Conservation (phyloP, 1,140 invertebrate species). For the Aleiodes sp. region DNA sequence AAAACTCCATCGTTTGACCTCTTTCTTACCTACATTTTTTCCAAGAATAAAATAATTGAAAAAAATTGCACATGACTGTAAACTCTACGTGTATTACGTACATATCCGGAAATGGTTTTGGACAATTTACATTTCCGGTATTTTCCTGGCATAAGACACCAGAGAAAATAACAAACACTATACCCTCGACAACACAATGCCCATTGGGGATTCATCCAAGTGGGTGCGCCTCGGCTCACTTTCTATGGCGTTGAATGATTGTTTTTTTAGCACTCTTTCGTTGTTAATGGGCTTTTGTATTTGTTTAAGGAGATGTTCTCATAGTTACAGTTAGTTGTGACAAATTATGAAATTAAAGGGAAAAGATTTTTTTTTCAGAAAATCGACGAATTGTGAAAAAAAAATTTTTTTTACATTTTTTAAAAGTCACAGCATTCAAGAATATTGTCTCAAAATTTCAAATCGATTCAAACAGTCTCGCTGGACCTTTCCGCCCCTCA, state of each 20-base stretch:
- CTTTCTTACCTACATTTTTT: too few relatives aligned
- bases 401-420: too few relatives aligned
- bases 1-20: too few relatives aligned
- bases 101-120: background rate
- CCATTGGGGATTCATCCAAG: slow-evolving; percentile 7
- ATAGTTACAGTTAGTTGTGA: background rate
- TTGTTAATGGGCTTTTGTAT: background rate
- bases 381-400: too few relatives aligned
- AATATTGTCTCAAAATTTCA: too few relatives aligned
- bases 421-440: too few relatives aligned
- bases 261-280: background rate
- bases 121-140: slow-evolving; percentile 21
- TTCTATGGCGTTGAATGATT: background rate
- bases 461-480: too few relatives aligned
- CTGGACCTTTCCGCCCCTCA: too few relatives aligned
- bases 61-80: too few relatives aligned
- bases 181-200: background rate
- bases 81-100: too few relatives aligned
- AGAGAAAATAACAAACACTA: background rate
- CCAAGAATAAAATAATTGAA: background rate
- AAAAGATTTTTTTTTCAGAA: too few relatives aligned
- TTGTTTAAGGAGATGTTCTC: background rate
- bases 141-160: background rate
- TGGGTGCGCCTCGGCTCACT: slow-evolving; percentile 12
- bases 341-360: too few relatives aligned